These are phyloP conservation scores for Lithosia quadra DNA, from an alignment of 2,888 invertebrate species.

Conservation along the genomic window DNA sequence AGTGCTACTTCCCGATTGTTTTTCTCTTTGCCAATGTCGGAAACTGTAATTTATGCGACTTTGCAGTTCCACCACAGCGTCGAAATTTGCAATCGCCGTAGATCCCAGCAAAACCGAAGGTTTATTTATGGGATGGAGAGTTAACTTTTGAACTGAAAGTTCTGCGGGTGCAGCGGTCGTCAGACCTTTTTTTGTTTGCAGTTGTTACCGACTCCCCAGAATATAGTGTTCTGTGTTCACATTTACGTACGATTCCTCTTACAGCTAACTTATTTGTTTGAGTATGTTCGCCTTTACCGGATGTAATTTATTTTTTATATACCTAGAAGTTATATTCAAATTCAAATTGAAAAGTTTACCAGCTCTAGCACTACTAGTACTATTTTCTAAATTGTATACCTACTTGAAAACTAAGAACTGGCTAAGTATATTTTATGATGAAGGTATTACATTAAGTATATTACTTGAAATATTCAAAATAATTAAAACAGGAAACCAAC, in stretches of 20 bases:
- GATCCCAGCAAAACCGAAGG: constrained; percentile 85
- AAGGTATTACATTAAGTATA: no score
- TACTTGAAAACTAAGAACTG: no score
- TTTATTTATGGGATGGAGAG: constrained; percentile 84
- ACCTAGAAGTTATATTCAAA: not conserved
- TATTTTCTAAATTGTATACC: no score
- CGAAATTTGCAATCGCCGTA: constrained; percentile 84
- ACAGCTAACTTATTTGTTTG: constrained; percentile 48
- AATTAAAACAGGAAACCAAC: not conserved
- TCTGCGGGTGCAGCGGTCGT: constrained; percentile 76
- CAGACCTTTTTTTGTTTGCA: constrained; percentile 74
- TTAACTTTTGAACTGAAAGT: constrained; percentile 81
- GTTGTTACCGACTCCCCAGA: constrained; percentile 65
- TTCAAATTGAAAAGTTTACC: no score
- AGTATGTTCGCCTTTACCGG: constrained; percentile 44
- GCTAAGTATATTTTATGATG: no score
- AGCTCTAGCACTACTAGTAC: no score
- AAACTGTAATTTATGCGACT: constrained; percentile 86
- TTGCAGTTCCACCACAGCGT: constrained; percentile 78
- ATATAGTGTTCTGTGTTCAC: constrained; percentile 65
- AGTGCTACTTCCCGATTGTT: constrained; percentile 85
- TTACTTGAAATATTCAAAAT: not conserved
- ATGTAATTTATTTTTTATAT: constrained; percentile 9
- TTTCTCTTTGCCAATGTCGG: constrained; percentile 80
- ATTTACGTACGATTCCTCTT: constrained; percentile 59